Evolutionary conservation across 64 coral and sea anemone genomes (phyloP).

Genomic region (Cladopsammia gracilis): DNA sequence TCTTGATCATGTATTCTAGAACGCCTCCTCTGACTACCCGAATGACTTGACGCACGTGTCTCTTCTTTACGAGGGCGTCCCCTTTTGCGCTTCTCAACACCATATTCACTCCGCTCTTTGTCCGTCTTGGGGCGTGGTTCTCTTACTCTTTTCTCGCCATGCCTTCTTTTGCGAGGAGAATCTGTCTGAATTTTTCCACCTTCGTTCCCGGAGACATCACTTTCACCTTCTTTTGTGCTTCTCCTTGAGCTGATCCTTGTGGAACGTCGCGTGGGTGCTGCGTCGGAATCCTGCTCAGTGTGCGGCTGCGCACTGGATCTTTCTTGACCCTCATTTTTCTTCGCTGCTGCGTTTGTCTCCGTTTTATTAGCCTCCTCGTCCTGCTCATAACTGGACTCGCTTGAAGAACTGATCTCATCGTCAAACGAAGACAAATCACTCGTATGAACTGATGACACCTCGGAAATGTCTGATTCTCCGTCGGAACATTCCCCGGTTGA

Average conservation of each 20-base stretch:
- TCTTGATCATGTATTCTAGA: constrained; percentile 16
- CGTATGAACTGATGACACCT: constrained; percentile 95
- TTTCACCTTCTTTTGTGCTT: constrained; percentile 75
- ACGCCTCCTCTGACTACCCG: neutral
- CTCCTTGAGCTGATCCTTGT: constrained; percentile 75
- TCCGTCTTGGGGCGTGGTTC: neutral
- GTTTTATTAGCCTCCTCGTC: neutral
- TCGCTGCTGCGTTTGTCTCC: neutral
- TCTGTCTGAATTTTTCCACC: constrained; percentile 8
- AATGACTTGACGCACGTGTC: neutral
- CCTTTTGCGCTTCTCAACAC: constrained; percentile 17
- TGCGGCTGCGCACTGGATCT: neutral
- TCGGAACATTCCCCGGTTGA: constrained; percentile 60
- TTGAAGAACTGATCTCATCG: constrained; percentile 71
- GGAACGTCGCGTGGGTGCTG: constrained; percentile 22
- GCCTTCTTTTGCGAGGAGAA: constrained; percentile 17
- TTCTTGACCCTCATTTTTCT: neutral
- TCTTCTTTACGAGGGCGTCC: constrained; percentile 64
- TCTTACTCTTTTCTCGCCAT: neutral
- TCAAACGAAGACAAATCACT: constrained; percentile 99
- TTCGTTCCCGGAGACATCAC: constrained; percentile 38
- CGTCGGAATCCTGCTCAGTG: neutral
- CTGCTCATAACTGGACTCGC: constrained; percentile 30
- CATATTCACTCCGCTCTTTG: neutral
- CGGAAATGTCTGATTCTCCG: constrained; percentile 87